Evolutionary conservation across 2,797 vertebrate species (phyloP), one percentile per base, ranked within the genome.

Genomic region (Sylvia borin): DNA sequence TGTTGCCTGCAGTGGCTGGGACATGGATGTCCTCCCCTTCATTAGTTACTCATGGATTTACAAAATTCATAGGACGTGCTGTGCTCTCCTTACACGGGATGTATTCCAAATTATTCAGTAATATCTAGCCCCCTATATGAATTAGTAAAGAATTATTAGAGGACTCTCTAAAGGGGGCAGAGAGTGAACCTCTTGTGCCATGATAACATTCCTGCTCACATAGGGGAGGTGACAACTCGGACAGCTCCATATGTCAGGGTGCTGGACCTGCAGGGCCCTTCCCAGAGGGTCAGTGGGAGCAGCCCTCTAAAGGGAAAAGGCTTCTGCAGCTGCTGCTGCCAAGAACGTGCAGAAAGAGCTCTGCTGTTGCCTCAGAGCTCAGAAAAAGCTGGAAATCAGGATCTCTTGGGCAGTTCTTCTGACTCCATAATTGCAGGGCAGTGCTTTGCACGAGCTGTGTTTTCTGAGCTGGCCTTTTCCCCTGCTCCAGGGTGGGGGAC

Each of bases 341-440:
- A 58, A 64, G 25, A 43, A 43, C 4, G 2, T 48, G 29, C 25
- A 72, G 40, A 47, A 57, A 70, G 16, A 71, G 20, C 26, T 75
- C 54, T 82, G 38, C 47, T 81, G 6, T 3, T 76, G 45, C 32
- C n/a, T 34, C 26, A 45, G 55, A 27, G 42, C 72, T 88, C 58
- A 64, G 76, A 29, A 43, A 22, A 71, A 58, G 17, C 18, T 6
- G 2, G 14, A 12, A 26, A n/a, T 32, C 0, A 1, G 45, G n/a
- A 68, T 36, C 13, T 38, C 51, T 40, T 31, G 14, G 58, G 40
- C 50, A 64, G 27, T 20, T 60, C 16, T 26, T 7, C 36, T 51
- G 19, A 3, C 25, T 55, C 27, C 38, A 1, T 18, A 32, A 11
- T 18, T 27, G 40, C 31, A 64, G n/a, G 22, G 32, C 3, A 2